Conservation (phyloP, 1,140 invertebrate species). For the Diorhabda carinulata region DNA sequence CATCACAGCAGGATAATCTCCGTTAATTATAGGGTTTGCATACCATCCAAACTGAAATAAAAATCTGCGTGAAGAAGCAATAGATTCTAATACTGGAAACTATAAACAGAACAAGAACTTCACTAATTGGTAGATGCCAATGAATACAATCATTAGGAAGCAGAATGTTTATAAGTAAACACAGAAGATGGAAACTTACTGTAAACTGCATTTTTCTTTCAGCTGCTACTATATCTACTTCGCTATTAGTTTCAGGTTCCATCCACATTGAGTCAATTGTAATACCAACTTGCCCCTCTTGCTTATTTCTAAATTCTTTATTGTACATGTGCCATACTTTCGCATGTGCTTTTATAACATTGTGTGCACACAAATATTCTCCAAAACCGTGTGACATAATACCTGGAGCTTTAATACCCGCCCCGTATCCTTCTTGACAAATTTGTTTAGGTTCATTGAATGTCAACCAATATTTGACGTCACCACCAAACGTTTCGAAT, state of each 20-base stretch:
- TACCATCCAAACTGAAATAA: constrained; percentile 55
- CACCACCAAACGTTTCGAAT: constrained; percentile 35
- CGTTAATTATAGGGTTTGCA: constrained; percentile 59
- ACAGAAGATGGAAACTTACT: constrained; percentile 40
- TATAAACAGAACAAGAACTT: no score
- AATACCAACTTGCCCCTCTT: constrained; percentile 50
- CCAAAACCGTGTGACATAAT: constrained; percentile 35
- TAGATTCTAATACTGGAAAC: no score
- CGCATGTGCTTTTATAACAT: constrained; percentile 35
- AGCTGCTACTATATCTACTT: constrained; percentile 32
- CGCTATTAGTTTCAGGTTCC: constrained; percentile 22
- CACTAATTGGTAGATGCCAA: neutral
- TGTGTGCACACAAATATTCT: constrained; percentile 38
- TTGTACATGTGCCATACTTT: constrained; percentile 38
- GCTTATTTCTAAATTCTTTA: constrained; percentile 28
- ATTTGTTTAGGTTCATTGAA: constrained; percentile 52
- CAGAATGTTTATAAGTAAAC: neutral
- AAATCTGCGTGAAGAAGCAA: no score
- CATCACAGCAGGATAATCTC: constrained; percentile 60
- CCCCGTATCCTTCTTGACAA: constrained; percentile 32
- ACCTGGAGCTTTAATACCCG: constrained; percentile 25
- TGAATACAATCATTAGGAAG: neutral
- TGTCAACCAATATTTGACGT: constrained; percentile 52
- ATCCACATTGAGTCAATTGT: constrained; percentile 35
- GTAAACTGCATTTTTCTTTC: constrained; percentile 49